Evolutionary conservation across 2,888 invertebrate genomes (phyloP).

Genomic region (Drosophila buzzatii): DNA sequence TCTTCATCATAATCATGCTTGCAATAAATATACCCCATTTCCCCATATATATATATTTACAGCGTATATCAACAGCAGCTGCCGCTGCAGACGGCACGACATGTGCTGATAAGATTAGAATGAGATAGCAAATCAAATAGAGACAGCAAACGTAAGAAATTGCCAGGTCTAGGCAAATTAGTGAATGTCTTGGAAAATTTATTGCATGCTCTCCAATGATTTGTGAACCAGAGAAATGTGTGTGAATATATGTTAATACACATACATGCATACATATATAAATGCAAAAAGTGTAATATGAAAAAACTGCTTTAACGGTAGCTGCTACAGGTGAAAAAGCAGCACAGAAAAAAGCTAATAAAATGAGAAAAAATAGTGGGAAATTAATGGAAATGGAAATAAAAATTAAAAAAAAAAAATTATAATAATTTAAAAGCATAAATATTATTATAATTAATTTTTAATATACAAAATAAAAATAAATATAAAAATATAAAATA

Average conservation of each 20-base stretch:
- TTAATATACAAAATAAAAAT: no score
- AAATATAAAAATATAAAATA: no score
- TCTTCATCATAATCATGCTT: neutral
- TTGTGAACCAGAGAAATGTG: conserved; percentile 24
- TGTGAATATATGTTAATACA: neutral
- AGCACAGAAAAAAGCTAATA: neutral
- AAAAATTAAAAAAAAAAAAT: neutral
- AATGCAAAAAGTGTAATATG: neutral
- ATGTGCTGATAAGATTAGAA: conserved; percentile 65
- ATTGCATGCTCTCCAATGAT: conserved; percentile 43
- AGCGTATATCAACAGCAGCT: conserved; percentile 35
- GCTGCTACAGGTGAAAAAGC: neutral
- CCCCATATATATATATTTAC: neutral
- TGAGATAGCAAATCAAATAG: conserved; percentile 36
- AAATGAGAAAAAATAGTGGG: neutral
- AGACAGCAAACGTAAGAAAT: conserved; percentile 33
- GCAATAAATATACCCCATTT: neutral
- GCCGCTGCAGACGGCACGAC: conserved; percentile 32
- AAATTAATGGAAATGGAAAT: neutral
- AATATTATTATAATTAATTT: no score
- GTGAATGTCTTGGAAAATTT: conserved; percentile 42
- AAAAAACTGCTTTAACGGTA: conserved; percentile 6
- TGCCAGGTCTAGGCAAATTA: conserved; percentile 36
- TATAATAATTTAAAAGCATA: no score
- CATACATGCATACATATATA: neutral